Evolutionary conservation across 2,797 vertebrate species (phyloP).

Genomic region (Tolypeutes matacus): DNA sequence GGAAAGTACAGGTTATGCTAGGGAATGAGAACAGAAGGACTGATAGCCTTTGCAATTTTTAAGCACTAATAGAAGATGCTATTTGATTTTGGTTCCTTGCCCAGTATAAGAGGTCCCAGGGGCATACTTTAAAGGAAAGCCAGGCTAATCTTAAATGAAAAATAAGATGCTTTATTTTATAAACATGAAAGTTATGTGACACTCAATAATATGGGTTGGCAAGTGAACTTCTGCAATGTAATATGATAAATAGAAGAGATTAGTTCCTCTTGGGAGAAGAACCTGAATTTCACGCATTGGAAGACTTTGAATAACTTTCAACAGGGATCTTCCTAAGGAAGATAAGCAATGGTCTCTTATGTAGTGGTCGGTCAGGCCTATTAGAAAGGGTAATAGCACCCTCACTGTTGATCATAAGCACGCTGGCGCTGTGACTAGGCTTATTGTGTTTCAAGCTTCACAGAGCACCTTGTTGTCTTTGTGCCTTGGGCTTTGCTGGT

Average conservation of each 20-base stretch:
- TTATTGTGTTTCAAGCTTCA: not conserved
- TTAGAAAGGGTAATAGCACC: not conserved
- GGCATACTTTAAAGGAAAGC: slow-evolving; percentile 67
- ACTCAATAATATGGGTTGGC: slow-evolving; percentile 66
- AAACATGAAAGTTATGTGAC: slow-evolving; percentile 71
- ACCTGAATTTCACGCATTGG: slow-evolving; percentile 41
- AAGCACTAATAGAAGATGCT: slow-evolving; percentile 55
- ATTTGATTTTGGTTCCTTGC: slow-evolving; percentile 74
- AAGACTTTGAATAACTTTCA: slow-evolving; percentile 21
- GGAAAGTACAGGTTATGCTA: slow-evolving; percentile 75
- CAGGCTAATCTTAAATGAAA: slow-evolving; percentile 65
- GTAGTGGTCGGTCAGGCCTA: not conserved
- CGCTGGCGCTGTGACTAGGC: not conserved
- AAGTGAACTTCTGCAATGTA: slow-evolving; percentile 11
- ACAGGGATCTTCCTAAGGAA: not conserved
- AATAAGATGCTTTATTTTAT: slow-evolving; percentile 67
- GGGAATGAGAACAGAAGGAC: slow-evolving; percentile 28
- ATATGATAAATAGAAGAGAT: slow-evolving; percentile 47
- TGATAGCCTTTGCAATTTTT: slow-evolving; percentile 53
- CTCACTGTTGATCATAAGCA: not conserved
- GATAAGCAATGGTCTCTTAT: not conserved
- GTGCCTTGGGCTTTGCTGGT: not conserved
- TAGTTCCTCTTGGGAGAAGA: slow-evolving; percentile 64
- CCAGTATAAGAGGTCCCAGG: slow-evolving; percentile 60
- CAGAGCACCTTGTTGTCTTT: not conserved